phyloP scores from a whole-genome alignment of 2,888 invertebrate species.

The Thelaira solivaga region DNA sequence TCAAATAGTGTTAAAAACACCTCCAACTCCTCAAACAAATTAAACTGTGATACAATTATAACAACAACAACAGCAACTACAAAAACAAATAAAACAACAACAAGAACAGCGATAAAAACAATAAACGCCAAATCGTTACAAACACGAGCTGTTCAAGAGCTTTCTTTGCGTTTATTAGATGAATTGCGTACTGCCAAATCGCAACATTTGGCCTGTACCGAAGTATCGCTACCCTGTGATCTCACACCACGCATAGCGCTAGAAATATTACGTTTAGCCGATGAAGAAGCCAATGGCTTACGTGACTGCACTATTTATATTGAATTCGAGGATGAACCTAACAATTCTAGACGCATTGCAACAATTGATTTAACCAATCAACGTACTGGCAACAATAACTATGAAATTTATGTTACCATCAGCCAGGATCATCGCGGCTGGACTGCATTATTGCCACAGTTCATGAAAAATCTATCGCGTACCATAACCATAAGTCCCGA shows the following conservation, averaged over 20 bases:
- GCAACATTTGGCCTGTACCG: constrained; percentile 72
- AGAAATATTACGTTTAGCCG: constrained; percentile 72
- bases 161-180: constrained; percentile 69
- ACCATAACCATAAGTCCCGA: constrained; percentile 74
- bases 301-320: constrained; percentile 74
- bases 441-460: constrained; percentile 73
- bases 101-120: constrained; percentile 40
- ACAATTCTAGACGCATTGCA: constrained; percentile 73
- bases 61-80: constrained; percentile 38
- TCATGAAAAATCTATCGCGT: constrained; percentile 73
- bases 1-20: constrained; percentile 49
- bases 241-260: constrained; percentile 73
- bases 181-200: constrained; percentile 72
- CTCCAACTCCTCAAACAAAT: constrained; percentile 63
- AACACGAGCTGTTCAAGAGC: constrained; percentile 66
- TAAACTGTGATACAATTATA: constrained; percentile 57
- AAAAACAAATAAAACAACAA: constrained; percentile 9
- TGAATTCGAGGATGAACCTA: constrained; percentile 74
- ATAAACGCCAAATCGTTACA: constrained; percentile 48
- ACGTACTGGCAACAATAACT: constrained; percentile 68
- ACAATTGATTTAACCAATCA: constrained; percentile 69
- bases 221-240: constrained; percentile 75
- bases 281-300: constrained; percentile 72
- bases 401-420: constrained; percentile 72
- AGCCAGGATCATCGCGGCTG: constrained; percentile 75